These are phyloP conservation scores for Chlorodrepanis virens DNA, from an alignment of 2,113 vertebrate species.

Conservation along the genomic window DNA sequence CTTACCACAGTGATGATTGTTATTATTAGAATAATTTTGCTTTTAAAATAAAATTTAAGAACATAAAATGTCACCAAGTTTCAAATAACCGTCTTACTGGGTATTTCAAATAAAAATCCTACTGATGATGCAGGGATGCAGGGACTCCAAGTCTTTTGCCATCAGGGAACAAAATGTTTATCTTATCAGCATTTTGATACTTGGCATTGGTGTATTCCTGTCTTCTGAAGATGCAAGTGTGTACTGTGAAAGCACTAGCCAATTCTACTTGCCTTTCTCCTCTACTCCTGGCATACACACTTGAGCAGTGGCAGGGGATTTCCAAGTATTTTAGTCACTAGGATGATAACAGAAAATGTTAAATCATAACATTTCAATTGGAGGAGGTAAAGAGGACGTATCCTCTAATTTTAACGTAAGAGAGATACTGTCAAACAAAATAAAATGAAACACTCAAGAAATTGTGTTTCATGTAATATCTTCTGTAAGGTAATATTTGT, in stretches of 20 bases:
- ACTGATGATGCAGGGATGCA: not conserved
- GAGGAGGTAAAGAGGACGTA: not conserved
- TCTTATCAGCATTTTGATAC: not conserved
- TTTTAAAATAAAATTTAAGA: not conserved
- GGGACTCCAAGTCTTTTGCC: not conserved
- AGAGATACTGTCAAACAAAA: not conserved
- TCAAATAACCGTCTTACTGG: not conserved
- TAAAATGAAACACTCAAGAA: not conserved
- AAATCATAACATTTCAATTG: not conserved
- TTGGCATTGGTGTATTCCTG: not conserved
- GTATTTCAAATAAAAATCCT: not conserved
- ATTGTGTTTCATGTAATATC: not conserved
- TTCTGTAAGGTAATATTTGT: not conserved
- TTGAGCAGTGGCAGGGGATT: not conserved
- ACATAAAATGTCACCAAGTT: not conserved
- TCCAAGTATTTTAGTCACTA: not conserved
- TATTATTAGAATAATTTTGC: not conserved
- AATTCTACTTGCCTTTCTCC: not conserved
- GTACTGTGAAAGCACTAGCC: not conserved
- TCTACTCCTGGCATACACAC: not conserved
- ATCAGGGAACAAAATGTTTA: not conserved
- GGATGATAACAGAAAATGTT: not conserved
- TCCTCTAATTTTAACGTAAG: not conserved
- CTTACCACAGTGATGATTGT: not conserved
- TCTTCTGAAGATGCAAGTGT: not conserved